Conservation (phyloP, 2,113 vertebrate species). For the Eclectus roratus region DNA sequence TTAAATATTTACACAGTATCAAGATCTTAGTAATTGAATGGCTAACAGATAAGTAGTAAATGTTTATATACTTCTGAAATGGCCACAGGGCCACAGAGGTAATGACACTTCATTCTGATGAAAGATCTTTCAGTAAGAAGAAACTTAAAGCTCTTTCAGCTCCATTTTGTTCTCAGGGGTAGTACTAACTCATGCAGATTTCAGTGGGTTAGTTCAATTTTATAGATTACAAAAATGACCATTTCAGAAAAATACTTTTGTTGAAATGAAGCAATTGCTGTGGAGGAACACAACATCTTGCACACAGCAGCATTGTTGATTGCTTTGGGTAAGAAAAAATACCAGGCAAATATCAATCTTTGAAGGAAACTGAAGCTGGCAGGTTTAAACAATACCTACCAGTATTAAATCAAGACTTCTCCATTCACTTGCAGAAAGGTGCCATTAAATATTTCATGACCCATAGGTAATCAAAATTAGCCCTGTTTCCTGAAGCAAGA, state of each 20-base stretch:
- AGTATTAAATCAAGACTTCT: background rate
- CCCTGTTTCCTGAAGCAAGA: background rate
- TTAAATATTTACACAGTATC: conserved; percentile 59
- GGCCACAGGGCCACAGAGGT: background rate
- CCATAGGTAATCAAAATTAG: background rate
- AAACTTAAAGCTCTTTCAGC: background rate
- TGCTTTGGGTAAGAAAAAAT: background rate
- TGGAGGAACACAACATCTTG: background rate
- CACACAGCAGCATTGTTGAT: background rate
- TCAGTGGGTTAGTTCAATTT: background rate
- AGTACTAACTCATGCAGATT: background rate
- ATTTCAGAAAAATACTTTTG: background rate
- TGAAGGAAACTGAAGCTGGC: background rate
- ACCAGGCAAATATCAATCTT: background rate
- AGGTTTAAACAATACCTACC: background rate
- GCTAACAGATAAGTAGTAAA: conserved; percentile 54
- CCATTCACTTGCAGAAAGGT: background rate
- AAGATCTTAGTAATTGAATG: conserved; percentile 49
- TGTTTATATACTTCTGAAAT: conserved; percentile 58
- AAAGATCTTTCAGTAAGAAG: background rate
- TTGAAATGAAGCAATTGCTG: background rate
- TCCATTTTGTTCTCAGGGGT: background rate
- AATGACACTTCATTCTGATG: conserved; percentile 41
- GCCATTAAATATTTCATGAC: background rate
- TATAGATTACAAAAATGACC: background rate